Evolutionary conservation across 2,797 vertebrate species (phyloP).

Genomic region (Malurus leucopterus): DNA sequence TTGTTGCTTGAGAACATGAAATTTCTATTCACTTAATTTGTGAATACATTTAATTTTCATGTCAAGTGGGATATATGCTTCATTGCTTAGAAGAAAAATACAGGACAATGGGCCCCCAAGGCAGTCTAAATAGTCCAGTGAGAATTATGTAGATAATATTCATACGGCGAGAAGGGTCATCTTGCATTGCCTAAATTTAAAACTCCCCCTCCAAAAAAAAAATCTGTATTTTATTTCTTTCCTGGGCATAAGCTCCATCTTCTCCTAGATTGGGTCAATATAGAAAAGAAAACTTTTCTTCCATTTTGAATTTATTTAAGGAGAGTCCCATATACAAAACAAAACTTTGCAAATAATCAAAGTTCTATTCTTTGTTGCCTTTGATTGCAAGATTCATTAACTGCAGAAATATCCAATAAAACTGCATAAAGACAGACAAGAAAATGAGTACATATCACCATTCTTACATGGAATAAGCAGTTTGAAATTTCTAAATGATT

Average conservation of each 20-base stretch:
- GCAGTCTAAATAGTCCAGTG: neutral
- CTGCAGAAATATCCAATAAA: neutral
- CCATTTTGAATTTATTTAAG: neutral
- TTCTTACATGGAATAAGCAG: neutral
- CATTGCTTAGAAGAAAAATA: neutral
- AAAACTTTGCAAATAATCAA: neutral
- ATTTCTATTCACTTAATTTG: neutral
- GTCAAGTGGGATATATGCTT: neutral
- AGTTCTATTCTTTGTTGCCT: neutral
- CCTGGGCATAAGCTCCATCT: neutral
- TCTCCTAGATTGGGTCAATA: neutral
- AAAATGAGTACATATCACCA: neutral
- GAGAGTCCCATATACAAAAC: neutral
- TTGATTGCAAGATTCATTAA: neutral
- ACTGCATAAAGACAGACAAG: neutral
- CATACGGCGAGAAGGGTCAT: neutral
- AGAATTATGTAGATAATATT: neutral
- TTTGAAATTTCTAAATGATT: neutral
- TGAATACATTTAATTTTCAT: neutral
- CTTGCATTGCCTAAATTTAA: neutral
- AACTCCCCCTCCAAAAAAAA: accelerated
- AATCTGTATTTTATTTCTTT: neutral
- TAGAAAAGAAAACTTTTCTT: neutral
- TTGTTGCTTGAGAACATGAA: neutral
- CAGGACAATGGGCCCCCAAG: neutral